These are phyloP conservation scores for Hiodon tergisus DNA, from an alignment of 2,113 vertebrate genomes.

Conservation along the genomic window DNA sequence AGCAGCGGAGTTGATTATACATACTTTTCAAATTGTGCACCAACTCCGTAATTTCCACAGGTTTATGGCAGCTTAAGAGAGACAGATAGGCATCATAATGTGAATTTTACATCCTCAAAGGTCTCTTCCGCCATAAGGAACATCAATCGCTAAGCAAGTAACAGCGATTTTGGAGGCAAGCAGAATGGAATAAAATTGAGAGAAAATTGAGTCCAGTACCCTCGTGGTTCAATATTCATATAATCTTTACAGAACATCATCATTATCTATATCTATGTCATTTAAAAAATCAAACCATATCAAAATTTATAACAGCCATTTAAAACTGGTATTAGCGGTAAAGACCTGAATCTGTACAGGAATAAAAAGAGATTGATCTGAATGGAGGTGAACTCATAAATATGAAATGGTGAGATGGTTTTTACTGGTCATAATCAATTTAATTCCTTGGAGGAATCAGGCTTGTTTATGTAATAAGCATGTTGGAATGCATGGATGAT, in stretches of 20 bases:
- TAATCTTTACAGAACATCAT: no score
- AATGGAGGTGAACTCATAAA: neutral
- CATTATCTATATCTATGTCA: no score
- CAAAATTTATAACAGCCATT: no score
- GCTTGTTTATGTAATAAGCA: neutral
- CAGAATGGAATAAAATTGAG: no score
- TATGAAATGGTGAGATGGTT: neutral
- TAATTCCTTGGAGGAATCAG: neutral
- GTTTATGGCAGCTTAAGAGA: neutral
- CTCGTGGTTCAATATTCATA: no score
- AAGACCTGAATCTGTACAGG: neutral
- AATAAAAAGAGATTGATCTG: neutral
- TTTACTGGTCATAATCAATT: neutral
- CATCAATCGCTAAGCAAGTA: no score
- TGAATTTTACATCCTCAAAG: no score
- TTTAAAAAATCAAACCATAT: no score
- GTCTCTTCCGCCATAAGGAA: no score
- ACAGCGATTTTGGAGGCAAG: no score
- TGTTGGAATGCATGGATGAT: neutral
- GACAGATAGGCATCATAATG: no score
- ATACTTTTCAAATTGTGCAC: neutral
- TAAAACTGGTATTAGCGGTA: neutral
- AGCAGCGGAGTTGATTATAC: slow-evolving; percentile 25
- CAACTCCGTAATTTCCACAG: neutral
- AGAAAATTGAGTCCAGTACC: no score